phyloP scores from a whole-genome alignment of 2,888 invertebrate species.

The Frankliniella intonsa region DNA sequence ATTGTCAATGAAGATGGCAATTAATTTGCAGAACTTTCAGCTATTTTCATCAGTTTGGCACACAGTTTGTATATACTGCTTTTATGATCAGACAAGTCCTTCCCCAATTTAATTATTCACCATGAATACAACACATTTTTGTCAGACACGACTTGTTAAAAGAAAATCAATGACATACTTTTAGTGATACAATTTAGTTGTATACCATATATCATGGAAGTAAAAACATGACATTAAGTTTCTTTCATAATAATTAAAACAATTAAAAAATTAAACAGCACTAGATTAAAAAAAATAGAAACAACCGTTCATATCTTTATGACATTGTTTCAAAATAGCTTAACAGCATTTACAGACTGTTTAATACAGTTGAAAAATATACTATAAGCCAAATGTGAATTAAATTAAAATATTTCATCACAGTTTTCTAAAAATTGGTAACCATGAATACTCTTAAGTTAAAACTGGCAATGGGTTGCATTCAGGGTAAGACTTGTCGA shows the following conservation, averaged over 20 bases:
- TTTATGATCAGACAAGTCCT: not conserved
- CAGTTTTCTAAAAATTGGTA: not conserved
- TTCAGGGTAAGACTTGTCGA: not conserved
- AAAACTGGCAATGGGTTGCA: not conserved
- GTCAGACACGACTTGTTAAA: not conserved
- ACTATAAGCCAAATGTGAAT: too few relatives aligned
- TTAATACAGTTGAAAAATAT: too few relatives aligned
- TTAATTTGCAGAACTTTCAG: not conserved
- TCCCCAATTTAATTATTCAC: not conserved
- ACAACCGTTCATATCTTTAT: too few relatives aligned
- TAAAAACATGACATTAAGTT: not conserved
- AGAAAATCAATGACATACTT: not conserved
- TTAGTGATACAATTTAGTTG: not conserved
- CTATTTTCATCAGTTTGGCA: not conserved
- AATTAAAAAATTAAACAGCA: too few relatives aligned
- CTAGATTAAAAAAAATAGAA: too few relatives aligned
- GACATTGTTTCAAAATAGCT: too few relatives aligned
- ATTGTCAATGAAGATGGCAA: conserved; percentile 25
- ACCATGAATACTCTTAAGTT: not conserved
- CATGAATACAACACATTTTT: not conserved
- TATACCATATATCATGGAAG: not conserved
- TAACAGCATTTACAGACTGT: too few relatives aligned
- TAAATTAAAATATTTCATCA: too few relatives aligned
- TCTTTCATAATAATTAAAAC: not conserved
- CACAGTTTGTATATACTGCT: not conserved